Base-by-base conservation (phyloP, 2,888 invertebrate genomes). In the Melanostoma mellinum region DNA sequence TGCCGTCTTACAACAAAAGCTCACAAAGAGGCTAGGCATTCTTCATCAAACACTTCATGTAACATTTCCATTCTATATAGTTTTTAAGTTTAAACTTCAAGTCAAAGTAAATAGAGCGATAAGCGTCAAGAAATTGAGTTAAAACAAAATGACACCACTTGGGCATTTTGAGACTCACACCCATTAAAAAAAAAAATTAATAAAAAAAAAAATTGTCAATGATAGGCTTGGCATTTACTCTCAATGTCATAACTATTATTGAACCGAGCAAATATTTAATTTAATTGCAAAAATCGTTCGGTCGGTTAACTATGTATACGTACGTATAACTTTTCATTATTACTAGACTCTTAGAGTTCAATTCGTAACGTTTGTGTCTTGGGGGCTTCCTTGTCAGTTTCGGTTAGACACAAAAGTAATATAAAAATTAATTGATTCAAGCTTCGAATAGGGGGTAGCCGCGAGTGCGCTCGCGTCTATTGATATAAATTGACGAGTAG, bases 241-340 rank as follows among this genome's bases (percentile, higher is more conserved):
- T 82, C 82, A 82, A 82, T 82, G 82, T 78, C 82, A 82, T 73
- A 82, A 60, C 73, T 82, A 74, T 82, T 82, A 82, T 69, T 6
- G 68, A 73, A 78, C 32, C 6, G 35, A 63, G 36, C 53, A 63
- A 67, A 76, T 61, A 72, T 61, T 77, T 81, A 77, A 78, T 82
- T 78, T 73, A 52, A 82, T 82, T 68, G 68, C 68, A 74, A 78
- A 65, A 53, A 52, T 48, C 48, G 56, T 68, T 63, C 20, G 73
- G 60, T 77, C 60, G 10, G 63, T 40, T 74, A 61, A 5, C 8
- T 8, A 56, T 0, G 4, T 30, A 30, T 30, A n/a, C 3, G 1
- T 1, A 1, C 4, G 9, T 9, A 20, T 44, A 8, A 38, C 50
- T 55, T 44, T 48, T 50, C n/a, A 30, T 53, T 46, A 68, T 9